Conservation (phyloP, 2,888 invertebrate species). For the Sminthurides aquaticus region DNA sequence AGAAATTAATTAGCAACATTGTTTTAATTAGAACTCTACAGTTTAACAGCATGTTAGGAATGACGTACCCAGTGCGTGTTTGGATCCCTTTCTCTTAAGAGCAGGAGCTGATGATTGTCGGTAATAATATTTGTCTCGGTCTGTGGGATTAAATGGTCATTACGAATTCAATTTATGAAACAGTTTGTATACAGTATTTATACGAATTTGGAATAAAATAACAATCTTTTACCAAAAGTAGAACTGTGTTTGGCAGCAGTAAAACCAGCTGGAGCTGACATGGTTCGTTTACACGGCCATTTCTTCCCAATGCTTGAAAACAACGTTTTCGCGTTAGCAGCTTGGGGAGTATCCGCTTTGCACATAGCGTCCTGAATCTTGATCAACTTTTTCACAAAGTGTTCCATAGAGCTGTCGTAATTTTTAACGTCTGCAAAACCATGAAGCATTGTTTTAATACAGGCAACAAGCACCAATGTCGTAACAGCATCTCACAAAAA, state of each 20-base stretch:
- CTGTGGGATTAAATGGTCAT: slow-evolving; percentile 5
- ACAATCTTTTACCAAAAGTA: too few species aligned
- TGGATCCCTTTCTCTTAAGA: slow-evolving; percentile 82
- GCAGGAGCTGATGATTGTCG: slow-evolving; percentile 94
- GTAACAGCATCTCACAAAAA: too few species aligned
- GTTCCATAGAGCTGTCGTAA: slow-evolving; percentile 77
- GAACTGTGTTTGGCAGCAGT: too few species aligned
- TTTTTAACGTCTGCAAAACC: slow-evolving; percentile 68
- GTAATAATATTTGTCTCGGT: slow-evolving; percentile 52
- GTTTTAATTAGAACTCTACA: not conserved
- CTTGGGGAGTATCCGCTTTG: slow-evolving; percentile 31
- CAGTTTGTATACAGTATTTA: too few species aligned
- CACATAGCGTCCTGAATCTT: slow-evolving; percentile 77
- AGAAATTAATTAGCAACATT: too few species aligned
- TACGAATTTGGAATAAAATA: too few species aligned
- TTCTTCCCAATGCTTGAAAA: slow-evolving; percentile 84
- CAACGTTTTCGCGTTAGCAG: slow-evolving; percentile 62
- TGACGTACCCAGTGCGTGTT: slow-evolving; percentile 83
- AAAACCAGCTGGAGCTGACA: slow-evolving; percentile 84
- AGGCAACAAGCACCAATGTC: too few species aligned
- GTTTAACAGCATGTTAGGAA: not conserved
- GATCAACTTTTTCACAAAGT: slow-evolving; percentile 74
- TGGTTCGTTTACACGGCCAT: slow-evolving; percentile 90
- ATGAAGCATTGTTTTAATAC: slow-evolving; percentile 4
- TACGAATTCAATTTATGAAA: not conserved